These are phyloP conservation scores for Sandelia bainsii DNA, from an alignment of 2,797 vertebrate genomes.

Conservation along the genomic window DNA sequence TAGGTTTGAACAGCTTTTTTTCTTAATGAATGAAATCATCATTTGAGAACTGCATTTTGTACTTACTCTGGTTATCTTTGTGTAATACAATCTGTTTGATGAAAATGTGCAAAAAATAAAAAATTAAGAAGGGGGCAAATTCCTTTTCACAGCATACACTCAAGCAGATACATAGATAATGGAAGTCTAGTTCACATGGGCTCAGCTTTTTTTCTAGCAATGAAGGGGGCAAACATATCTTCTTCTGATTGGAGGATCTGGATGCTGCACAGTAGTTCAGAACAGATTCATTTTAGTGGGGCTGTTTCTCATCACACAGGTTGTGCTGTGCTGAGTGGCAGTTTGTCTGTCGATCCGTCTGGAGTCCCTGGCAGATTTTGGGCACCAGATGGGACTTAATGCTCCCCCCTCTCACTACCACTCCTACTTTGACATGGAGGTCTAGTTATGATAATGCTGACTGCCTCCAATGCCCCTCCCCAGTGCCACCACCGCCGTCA, in stretches of 20 bases:
- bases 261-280: constrained; percentile 12
- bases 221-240: too few species aligned
- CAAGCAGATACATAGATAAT: not conserved
- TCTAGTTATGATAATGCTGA: constrained; percentile 76
- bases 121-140: too few species aligned
- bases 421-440: constrained; percentile 66
- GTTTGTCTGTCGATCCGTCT: constrained; percentile 57
- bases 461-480: constrained; percentile 41
- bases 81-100: too few species aligned
- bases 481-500: constrained; percentile 26
- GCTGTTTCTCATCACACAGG: constrained; percentile 37
- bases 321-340: constrained; percentile 38
- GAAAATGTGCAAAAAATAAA: too few species aligned
- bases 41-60: too few species aligned
- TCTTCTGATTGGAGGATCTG: constrained; percentile 28
- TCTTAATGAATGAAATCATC: too few species aligned
- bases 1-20: too few species aligned
- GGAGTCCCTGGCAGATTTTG: constrained; percentile 73
- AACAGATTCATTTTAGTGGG: constrained; percentile 28
- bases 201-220: not conserved
- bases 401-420: constrained; percentile 41
- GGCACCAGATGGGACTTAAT: constrained; percentile 81
- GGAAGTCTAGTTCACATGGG: not conserved
- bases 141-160: not conserved
- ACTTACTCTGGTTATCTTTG: too few species aligned